A percentile compares a stretch with the other conserved stretches of the same genome.
phyloP scores from a whole-genome alignment of 2,888 invertebrate genomes.

The Incurvaria masculella region DNA sequence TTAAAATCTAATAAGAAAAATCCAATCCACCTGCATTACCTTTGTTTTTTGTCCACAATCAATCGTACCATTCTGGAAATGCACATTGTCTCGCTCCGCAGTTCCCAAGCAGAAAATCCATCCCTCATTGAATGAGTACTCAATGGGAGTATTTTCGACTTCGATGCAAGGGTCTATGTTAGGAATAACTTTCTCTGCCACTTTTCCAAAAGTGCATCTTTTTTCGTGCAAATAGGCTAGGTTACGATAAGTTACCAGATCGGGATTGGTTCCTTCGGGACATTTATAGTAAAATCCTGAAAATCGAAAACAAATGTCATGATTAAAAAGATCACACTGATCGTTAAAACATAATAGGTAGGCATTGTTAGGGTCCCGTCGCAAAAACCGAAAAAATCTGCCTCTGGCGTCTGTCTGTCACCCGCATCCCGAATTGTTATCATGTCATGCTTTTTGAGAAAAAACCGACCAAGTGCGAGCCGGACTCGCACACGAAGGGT shows the following conservation, averaged over 20 bases:
- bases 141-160: conserved; percentile 46
- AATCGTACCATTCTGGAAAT: conserved; percentile 44
- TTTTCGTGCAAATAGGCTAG: conserved; percentile 48
- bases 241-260: conserved; percentile 37
- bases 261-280: conserved; percentile 41
- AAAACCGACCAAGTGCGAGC: no score
- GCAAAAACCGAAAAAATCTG: no score
- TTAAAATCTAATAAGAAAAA: no score
- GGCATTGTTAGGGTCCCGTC: no score
- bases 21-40: no score
- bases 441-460: no score
- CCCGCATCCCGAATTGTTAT: no score
- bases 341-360: no score
- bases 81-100: conserved; percentile 45
- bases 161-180: conserved; percentile 42
- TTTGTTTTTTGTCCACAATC: conserved; percentile 48
- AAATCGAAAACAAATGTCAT: conserved; percentile 3
- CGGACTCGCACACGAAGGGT: no score
- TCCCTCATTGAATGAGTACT: conserved; percentile 46
- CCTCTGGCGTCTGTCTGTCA: no score
- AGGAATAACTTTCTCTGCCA: conserved; percentile 26
- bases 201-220: conserved; percentile 36
- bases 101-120: conserved; percentile 51
- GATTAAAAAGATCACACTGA: no score
- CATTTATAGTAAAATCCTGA: conserved; percentile 42